These are phyloP conservation scores for Euproctis similis DNA, from an alignment of 2,888 invertebrate species.

Conservation along the genomic window DNA sequence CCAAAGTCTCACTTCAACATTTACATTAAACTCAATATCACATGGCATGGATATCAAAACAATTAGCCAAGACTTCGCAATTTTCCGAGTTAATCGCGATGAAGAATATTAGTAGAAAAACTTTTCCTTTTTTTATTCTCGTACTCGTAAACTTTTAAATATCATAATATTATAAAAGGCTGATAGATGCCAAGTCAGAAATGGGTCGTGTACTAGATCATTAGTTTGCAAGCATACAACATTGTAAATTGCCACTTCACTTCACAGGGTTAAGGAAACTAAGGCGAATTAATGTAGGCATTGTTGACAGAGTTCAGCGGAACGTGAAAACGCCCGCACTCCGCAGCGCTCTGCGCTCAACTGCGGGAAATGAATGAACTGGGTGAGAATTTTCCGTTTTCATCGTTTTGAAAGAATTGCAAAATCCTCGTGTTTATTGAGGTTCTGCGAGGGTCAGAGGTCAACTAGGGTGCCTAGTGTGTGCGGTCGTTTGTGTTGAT, in stretches of 20 bases:
- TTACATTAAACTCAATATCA: too few species aligned
- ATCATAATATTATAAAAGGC: slow-evolving; percentile 5
- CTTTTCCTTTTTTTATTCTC: slow-evolving; percentile 17
- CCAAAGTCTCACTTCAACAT: slow-evolving; percentile 10
- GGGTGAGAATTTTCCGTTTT: slow-evolving; percentile 46
- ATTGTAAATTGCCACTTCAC: slow-evolving; percentile 25
- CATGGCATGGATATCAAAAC: slow-evolving; percentile 1
- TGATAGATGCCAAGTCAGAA: slow-evolving; percentile 5
- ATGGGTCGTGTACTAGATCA: too few species aligned
- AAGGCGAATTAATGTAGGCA: slow-evolving; percentile 27
- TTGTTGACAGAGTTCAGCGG: slow-evolving; percentile 16
- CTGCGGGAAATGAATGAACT: slow-evolving; percentile 50
- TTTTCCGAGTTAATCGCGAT: too few species aligned
- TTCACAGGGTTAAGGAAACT: slow-evolving; percentile 27
- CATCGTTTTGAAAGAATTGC: slow-evolving; percentile 35
- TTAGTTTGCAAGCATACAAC: slow-evolving; percentile 14
- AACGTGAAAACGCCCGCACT: slow-evolving; percentile 37
- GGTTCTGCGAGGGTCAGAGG: slow-evolving; percentile 16
- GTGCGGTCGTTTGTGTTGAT: slow-evolving; percentile 14
- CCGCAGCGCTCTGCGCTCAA: slow-evolving; percentile 53
- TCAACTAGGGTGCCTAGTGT: slow-evolving; percentile 15
- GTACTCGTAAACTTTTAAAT: slow-evolving; percentile 21
- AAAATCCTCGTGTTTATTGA: slow-evolving; percentile 27
- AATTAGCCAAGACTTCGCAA: too few species aligned
- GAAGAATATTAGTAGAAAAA: too few species aligned